Conservation (phyloP, 2,888 invertebrate species). For the Euplagia quadripunctaria region DNA sequence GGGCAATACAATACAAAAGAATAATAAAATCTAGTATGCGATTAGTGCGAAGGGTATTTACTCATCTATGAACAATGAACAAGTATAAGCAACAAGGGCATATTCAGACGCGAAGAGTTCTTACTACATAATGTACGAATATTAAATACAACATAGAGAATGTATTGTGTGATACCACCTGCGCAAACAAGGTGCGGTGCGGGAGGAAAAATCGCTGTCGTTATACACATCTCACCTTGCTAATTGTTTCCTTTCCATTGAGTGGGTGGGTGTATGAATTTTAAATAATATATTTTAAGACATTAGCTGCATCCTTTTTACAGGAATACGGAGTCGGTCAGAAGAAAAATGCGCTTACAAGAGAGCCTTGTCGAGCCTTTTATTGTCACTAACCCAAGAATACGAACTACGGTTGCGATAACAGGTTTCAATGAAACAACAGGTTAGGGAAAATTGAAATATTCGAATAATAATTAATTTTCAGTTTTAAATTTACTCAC, state of each 20-base stretch:
- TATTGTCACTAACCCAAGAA: too few relatives aligned
- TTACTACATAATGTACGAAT: background rate
- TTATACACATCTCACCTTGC: slow-evolving; percentile 77
- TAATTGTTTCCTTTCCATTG: slow-evolving; percentile 76
- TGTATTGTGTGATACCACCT: slow-evolving; percentile 62
- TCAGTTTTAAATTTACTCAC: too few relatives aligned
- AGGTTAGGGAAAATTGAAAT: too few relatives aligned
- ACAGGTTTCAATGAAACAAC: too few relatives aligned
- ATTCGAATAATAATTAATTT: too few relatives aligned
- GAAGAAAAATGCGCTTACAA: background rate
- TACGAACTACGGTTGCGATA: too few relatives aligned
- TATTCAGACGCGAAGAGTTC: background rate
- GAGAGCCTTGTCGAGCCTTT: background rate
- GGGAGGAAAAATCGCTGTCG: slow-evolving; percentile 65
- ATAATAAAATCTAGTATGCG: too few relatives aligned
- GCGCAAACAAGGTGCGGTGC: slow-evolving; percentile 68
- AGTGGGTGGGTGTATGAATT: slow-evolving; percentile 19
- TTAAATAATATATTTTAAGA: background rate
- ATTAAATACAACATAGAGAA: background rate
- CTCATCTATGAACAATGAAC: too few relatives aligned
- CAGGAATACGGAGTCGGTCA: background rate
- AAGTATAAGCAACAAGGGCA: background rate
- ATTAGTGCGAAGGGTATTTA: too few relatives aligned
- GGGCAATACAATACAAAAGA: too few relatives aligned
- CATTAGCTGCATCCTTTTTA: too few relatives aligned